Conservation (phyloP, 1,140 invertebrate species). For the Tetramorium alpestre region DNA sequence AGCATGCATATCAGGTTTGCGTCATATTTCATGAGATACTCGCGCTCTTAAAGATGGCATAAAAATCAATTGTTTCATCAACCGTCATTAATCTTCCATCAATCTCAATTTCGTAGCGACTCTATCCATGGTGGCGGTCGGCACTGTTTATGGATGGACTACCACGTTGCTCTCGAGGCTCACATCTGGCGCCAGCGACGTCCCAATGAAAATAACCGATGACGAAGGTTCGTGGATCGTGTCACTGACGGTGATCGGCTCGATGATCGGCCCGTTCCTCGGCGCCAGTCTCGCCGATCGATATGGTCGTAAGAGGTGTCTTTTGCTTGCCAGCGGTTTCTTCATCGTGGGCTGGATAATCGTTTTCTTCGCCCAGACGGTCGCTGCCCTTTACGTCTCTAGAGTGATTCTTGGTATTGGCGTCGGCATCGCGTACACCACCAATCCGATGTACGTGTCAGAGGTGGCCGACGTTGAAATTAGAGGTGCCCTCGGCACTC, state of each 20-base stretch:
- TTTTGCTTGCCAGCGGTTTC: conserved; percentile 88
- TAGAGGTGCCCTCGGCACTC: conserved; percentile 89
- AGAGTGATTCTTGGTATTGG: conserved; percentile 89
- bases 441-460: conserved; percentile 90
- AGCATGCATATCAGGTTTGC: conserved; percentile 80
- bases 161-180: conserved; percentile 79
- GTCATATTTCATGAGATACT: conserved; percentile 23
- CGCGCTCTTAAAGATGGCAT: background rate
- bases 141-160: conserved; percentile 84
- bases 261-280: conserved; percentile 85
- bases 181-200: conserved; percentile 61
- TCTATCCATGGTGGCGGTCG: conserved; percentile 83
- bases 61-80: conserved; percentile 13
- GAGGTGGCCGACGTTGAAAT: conserved; percentile 90
- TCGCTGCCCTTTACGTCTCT: conserved; percentile 86
- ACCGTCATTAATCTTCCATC: conserved; percentile 5
- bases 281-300: conserved; percentile 85
- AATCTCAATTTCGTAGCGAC: conserved; percentile 78
- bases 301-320: conserved; percentile 89
- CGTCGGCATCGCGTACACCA: conserved; percentile 90
- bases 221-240: conserved; percentile 83
- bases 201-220: conserved; percentile 77
- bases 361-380: conserved; percentile 87
- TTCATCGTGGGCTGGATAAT: conserved; percentile 90
- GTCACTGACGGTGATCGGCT: conserved; percentile 83